These are phyloP conservation scores for Lasioglossum figueresi DNA, from an alignment of 2,888 invertebrate species.

Conservation along the genomic window DNA sequence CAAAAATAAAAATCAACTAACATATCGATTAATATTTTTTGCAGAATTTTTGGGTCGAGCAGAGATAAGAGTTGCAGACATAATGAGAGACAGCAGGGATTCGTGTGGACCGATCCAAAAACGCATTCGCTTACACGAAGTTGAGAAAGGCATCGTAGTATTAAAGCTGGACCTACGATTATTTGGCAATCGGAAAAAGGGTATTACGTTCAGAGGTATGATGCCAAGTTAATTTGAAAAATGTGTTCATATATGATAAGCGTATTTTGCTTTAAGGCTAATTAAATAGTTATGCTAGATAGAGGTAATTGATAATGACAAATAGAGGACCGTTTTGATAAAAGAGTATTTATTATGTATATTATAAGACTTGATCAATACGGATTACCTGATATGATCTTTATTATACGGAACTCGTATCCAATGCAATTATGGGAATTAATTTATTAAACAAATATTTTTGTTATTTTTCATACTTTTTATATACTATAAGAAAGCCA, in stretches of 20 bases:
- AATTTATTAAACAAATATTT: slow-evolving; percentile 30
- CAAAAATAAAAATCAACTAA: neutral
- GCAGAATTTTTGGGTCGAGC: slow-evolving; percentile 90
- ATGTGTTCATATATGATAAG: neutral
- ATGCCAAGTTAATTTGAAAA: slow-evolving; percentile 3
- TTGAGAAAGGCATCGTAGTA: slow-evolving; percentile 88
- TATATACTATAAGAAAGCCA: slow-evolving; percentile 12
- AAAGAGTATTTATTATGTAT: slow-evolving; percentile 47
- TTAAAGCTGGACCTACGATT: slow-evolving; percentile 90
- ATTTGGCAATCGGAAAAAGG: slow-evolving; percentile 81
- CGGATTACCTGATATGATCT: slow-evolving; percentile 1
- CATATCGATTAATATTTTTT: slow-evolving; percentile 63
- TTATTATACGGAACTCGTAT: slow-evolving; percentile 23
- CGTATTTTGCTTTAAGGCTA: slow-evolving; percentile 14
- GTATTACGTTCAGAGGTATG: slow-evolving; percentile 7
- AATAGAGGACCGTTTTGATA: slow-evolving; percentile 25
- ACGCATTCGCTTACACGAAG: slow-evolving; percentile 88
- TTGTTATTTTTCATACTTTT: slow-evolving; percentile 20
- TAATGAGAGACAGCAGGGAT: slow-evolving; percentile 86
- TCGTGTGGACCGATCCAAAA: slow-evolving; percentile 88
- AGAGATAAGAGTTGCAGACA: slow-evolving; percentile 88
- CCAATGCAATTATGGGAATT: slow-evolving; percentile 28
- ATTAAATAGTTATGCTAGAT: neutral
- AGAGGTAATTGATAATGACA: neutral
- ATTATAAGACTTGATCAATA: slow-evolving; percentile 12